Conservation (phyloP, 2,113 vertebrate genomes). For the Scolopax mira region DNA sequence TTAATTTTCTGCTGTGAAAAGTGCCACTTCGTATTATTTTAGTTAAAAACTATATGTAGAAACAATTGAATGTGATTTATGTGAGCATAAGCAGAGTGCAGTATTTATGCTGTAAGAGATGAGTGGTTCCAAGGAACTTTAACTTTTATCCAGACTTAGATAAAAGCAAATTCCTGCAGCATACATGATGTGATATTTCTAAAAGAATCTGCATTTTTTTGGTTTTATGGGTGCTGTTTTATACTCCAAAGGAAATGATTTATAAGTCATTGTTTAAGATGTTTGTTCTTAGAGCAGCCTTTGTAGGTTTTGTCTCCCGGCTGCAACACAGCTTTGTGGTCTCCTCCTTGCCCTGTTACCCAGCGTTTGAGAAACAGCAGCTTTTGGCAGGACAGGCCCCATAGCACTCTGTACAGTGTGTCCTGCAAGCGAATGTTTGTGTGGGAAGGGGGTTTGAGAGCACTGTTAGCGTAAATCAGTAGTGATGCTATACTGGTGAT, state of each 20-base stretch:
- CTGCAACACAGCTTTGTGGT: neutral
- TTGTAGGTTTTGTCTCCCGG: neutral
- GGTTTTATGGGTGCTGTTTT: neutral
- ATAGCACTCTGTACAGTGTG: neutral
- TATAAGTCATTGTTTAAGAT: rapidly evolving
- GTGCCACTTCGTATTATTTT: neutral
- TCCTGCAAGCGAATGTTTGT: rapidly evolving
- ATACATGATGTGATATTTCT: neutral
- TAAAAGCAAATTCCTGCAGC: neutral
- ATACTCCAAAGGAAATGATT: rapidly evolving
- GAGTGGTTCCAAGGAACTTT: neutral
- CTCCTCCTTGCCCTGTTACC: neutral
- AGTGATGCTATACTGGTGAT: neutral
- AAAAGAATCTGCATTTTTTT: neutral
- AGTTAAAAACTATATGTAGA: neutral
- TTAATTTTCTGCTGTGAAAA: neutral
- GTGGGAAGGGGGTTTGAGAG: neutral
- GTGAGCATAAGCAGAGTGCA: neutral
- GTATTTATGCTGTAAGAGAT: neutral
- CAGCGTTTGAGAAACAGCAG: neutral
- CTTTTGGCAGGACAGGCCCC: neutral
- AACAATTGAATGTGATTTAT: neutral
- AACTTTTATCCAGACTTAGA: neutral
- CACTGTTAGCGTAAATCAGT: neutral
- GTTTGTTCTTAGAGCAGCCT: neutral